These are phyloP conservation scores for Anorthoa munda DNA, from an alignment of 2,888 invertebrate species.

Conservation along the genomic window DNA sequence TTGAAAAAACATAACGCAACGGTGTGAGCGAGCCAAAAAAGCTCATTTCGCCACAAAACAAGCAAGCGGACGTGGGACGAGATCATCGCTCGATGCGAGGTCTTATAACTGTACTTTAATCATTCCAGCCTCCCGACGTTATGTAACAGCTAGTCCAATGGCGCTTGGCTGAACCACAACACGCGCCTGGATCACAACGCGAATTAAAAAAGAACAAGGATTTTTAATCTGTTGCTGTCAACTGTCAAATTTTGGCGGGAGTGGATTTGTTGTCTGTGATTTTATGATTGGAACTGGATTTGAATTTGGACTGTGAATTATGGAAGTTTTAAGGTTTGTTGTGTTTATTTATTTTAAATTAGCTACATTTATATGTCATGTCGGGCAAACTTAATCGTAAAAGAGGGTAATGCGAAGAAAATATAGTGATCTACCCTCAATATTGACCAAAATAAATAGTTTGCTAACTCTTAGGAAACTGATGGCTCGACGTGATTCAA, in stretches of 20 bases:
- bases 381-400: too few species aligned
- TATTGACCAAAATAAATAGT: not conserved
- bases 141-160: constrained; percentile 88
- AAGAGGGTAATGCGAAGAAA: not conserved
- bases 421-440: constrained; percentile 17
- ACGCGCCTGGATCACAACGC: constrained; percentile 76
- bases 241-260: constrained; percentile 66
- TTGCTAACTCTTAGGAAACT: too few species aligned
- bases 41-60: constrained; percentile 89
- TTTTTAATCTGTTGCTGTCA: constrained; percentile 58
- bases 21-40: constrained; percentile 83
- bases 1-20: constrained; percentile 64
- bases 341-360: constrained; percentile 8
- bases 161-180: constrained; percentile 80
- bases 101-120: constrained; percentile 90
- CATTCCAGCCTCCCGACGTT: constrained; percentile 84
- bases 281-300: constrained; percentile 36
- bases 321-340: constrained; percentile 68
- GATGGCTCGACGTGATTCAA: too few species aligned
- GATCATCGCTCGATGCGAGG: constrained; percentile 89
- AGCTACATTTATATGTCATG: too few species aligned
- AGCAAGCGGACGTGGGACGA: constrained; percentile 80
- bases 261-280: constrained; percentile 59
- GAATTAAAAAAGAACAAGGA: constrained; percentile 58
- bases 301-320: constrained; percentile 52